phyloP scores from a whole-genome alignment of 1,140 invertebrate species.

The Formica exsecta region DNA sequence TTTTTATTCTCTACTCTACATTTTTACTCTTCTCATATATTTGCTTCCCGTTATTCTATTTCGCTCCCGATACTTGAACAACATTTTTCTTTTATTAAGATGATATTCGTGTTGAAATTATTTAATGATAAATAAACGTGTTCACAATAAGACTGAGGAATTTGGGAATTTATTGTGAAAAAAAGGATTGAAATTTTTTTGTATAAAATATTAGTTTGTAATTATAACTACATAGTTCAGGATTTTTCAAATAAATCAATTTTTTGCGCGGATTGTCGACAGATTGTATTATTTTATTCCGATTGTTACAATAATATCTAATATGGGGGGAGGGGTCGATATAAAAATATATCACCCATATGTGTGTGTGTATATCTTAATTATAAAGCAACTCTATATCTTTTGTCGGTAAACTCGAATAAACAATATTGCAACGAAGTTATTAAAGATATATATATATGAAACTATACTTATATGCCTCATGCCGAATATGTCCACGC shows the following conservation, averaged over 20 bases:
- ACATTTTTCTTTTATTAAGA: neutral
- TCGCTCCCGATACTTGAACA: neutral
- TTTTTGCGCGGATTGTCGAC: neutral
- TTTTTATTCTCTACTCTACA: neutral
- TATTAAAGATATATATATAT: constrained; percentile 28
- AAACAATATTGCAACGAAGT: neutral
- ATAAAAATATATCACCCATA: too few relatives aligned
- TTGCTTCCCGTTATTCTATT: constrained; percentile 40
- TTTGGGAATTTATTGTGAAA: neutral
- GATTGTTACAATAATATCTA: neutral
- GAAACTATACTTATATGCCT: constrained; percentile 16
- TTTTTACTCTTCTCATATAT: constrained; percentile 27
- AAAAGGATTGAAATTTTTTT: neutral
- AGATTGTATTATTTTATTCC: neutral
- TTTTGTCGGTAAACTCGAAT: neutral
- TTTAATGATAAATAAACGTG: neutral
- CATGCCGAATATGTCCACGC: constrained; percentile 21
- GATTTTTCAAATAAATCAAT: neutral
- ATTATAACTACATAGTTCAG: neutral
- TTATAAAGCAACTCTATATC: neutral
- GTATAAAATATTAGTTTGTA: neutral
- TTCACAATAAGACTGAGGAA: neutral
- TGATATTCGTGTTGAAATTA: constrained; percentile 14
- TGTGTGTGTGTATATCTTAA: neutral
- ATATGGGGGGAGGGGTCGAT: neutral